These are phyloP conservation scores for Thymelicus lineola DNA, from an alignment of 2,888 invertebrate genomes.

Conservation along the genomic window DNA sequence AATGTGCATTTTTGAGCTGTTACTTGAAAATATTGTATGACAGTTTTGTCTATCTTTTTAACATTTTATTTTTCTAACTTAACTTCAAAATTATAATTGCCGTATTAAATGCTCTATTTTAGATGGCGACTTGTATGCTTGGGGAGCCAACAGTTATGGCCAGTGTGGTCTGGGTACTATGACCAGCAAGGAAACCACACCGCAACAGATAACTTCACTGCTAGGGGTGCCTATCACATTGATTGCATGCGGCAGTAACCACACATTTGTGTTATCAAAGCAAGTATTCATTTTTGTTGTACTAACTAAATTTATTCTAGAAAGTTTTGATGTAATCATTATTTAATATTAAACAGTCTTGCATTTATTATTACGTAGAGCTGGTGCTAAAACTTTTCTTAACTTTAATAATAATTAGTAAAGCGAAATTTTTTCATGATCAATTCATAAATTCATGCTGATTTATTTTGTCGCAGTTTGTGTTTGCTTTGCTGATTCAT, in stretches of 20 bases:
- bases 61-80: too few species aligned
- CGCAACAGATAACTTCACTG: conserved; percentile 87
- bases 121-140: conserved; percentile 94
- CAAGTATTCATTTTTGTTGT: conserved; percentile 62
- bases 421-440: not conserved
- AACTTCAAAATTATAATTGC: too few species aligned
- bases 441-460: too few species aligned
- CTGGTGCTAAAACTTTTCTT: not conserved
- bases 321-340: too few species aligned
- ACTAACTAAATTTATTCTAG: too few species aligned
- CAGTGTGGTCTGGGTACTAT: conserved; percentile 92
- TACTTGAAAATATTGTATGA: too few species aligned
- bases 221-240: conserved; percentile 91
- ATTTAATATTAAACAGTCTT: too few species aligned
- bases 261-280: conserved; percentile 92
- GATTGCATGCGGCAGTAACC: conserved; percentile 93
- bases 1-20: too few species aligned
- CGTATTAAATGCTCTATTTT: conserved; percentile 46
- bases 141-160: conserved; percentile 94
- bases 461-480: not conserved
- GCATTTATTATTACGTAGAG: too few species aligned
- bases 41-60: too few species aligned
- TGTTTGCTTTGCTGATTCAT: conserved; percentile 8
- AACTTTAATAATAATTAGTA: too few species aligned
- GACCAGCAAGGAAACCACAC: conserved; percentile 84